phyloP scores from a whole-genome alignment of 2,113 vertebrate genomes.

The Gallinago undulata region DNA sequence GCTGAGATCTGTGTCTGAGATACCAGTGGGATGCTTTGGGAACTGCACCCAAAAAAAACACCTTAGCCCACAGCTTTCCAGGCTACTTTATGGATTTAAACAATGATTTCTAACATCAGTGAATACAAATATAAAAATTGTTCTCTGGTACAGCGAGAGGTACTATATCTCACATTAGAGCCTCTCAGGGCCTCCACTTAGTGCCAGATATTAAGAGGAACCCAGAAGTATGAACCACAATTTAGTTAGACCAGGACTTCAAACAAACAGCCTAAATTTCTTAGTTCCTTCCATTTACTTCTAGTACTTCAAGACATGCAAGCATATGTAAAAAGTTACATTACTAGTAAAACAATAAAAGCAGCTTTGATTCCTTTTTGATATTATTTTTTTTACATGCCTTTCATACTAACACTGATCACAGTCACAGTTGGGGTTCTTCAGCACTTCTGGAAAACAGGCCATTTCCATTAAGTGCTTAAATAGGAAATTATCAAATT shows the following conservation, averaged over 20 bases:
- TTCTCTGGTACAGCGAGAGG: background rate
- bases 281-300: background rate
- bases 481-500: background rate
- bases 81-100: background rate
- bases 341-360: background rate
- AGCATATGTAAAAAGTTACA: background rate
- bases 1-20: fast-evolving
- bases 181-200: background rate
- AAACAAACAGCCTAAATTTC: background rate
- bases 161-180: background rate
- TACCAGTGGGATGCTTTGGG: background rate
- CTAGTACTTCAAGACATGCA: background rate
- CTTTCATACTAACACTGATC: background rate
- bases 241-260: background rate
- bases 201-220: background rate
- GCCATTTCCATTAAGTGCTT: background rate
- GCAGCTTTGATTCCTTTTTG: background rate
- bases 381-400: background rate
- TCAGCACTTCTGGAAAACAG: background rate
- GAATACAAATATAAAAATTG: background rate
- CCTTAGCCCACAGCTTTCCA: background rate
- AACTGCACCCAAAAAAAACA: background rate
- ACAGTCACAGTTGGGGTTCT: background rate
- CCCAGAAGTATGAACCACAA: background rate
- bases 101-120: background rate